A percentile compares a stretch with the other conserved stretches of the same genome.
These are phyloP conservation scores for Cyphomyrus discorhynchus DNA, from an alignment of 2,113 vertebrate genomes.

Conservation along the genomic window DNA sequence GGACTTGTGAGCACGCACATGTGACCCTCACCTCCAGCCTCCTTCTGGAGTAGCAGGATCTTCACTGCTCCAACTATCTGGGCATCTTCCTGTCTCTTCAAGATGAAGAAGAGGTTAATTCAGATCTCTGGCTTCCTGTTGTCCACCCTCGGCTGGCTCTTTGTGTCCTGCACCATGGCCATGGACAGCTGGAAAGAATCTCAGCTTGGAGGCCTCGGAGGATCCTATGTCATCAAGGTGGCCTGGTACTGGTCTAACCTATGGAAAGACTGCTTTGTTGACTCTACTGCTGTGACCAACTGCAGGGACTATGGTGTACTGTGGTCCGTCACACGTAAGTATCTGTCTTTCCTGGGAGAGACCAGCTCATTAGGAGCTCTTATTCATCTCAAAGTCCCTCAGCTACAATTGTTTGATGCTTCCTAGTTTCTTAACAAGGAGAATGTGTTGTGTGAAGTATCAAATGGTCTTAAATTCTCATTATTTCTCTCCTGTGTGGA, in stretches of 20 bases:
- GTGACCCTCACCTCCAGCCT: background rate
- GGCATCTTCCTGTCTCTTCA: background rate
- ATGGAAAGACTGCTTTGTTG: constrained; percentile 85
- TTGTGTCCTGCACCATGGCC: constrained; percentile 78
- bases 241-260: constrained; percentile 88
- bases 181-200: constrained; percentile 83
- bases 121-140: constrained; percentile 68
- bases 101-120: constrained; percentile 30
- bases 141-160: constrained; percentile 76
- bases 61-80: background rate
- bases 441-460: background rate
- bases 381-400: background rate
- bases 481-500: background rate
- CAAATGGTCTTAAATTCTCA: background rate
- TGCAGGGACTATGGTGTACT: constrained; percentile 82
- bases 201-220: constrained; percentile 75
- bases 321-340: constrained; percentile 76
- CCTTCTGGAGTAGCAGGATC: background rate
- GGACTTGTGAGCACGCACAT: background rate
- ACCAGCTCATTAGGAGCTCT: background rate
- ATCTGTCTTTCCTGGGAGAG: background rate
- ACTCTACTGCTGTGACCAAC: constrained; percentile 77
- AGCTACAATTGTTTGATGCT: background rate
- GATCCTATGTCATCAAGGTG: constrained; percentile 74
- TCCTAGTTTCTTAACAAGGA: background rate